phyloP scores from a whole-genome alignment of 2,888 invertebrate species.

The Eupithecia inturbata region DNA sequence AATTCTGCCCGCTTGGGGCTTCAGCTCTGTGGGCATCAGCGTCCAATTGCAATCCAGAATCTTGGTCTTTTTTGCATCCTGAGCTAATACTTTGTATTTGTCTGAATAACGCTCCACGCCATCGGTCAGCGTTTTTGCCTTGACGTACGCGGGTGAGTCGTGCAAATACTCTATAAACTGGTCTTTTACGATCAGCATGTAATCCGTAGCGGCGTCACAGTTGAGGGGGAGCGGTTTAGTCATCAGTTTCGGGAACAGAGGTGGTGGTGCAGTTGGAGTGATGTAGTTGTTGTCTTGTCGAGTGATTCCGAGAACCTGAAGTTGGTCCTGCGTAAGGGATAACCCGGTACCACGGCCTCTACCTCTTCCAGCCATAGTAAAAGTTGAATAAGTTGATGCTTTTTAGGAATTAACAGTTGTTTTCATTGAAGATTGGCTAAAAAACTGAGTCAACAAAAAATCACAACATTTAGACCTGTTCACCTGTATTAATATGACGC shows the following conservation, averaged over 20 bases:
- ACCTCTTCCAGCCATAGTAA: constrained; percentile 74
- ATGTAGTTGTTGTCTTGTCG: constrained; percentile 79
- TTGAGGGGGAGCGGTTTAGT: constrained; percentile 81
- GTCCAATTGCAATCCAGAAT: constrained; percentile 83
- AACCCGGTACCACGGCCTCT: constrained; percentile 78
- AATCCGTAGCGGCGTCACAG: constrained; percentile 85
- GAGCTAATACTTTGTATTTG: constrained; percentile 80
- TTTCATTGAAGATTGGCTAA: background rate
- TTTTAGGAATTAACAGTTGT: background rate
- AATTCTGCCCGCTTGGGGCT: constrained; percentile 78
- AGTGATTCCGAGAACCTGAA: constrained; percentile 82
- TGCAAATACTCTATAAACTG: constrained; percentile 89
- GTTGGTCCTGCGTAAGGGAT: constrained; percentile 83
- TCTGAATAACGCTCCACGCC: constrained; percentile 85
- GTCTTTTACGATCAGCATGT: constrained; percentile 88
- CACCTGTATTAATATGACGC: too few relatives aligned
- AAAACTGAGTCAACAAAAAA: background rate
- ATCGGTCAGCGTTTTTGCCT: constrained; percentile 74
- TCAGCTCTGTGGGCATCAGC: constrained; percentile 86
- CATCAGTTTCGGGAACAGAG: constrained; percentile 85
- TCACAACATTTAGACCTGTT: background rate
- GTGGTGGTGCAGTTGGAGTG: constrained; percentile 82
- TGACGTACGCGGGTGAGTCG: constrained; percentile 86
- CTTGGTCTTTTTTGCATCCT: constrained; percentile 75
- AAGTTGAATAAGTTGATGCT: constrained; percentile 1